A percentile compares a stretch with the other conserved stretches of the same genome.
Conservation (phyloP, 2,113 vertebrate species). For the Chloropsis cyanopogon region DNA sequence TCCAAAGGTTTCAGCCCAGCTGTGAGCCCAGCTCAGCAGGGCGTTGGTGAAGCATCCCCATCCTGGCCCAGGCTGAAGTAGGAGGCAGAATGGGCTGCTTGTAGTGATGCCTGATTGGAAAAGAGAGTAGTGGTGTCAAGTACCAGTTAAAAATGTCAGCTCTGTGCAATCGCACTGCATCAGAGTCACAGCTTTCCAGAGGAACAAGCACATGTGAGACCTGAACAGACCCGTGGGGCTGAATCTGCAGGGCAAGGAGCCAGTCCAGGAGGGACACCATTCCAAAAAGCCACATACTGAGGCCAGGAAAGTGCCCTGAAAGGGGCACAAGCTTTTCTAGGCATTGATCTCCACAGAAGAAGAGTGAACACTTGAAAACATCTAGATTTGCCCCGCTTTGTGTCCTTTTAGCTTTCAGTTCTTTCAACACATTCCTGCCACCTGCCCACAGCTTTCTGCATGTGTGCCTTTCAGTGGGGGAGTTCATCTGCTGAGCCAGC, state of each 20-base stretch:
- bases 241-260: background rate
- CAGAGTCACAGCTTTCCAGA: background rate
- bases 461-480: background rate
- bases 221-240: background rate
- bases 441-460: background rate
- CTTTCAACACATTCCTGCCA: background rate
- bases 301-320: background rate
- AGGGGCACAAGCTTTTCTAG: background rate
- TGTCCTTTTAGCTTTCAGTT: background rate
- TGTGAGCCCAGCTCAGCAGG: background rate
- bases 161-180: background rate
- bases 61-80: background rate
- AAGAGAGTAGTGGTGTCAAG: background rate
- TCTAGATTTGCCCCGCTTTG: background rate
- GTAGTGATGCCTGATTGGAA: background rate
- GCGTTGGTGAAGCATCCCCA: rapidly evolving
- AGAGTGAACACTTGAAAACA: background rate
- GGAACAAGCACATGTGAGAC: rapidly evolving
- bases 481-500: background rate
- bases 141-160: background rate
- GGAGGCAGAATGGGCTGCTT: background rate
- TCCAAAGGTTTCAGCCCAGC: background rate
- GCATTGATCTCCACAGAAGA: background rate
- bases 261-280: background rate
- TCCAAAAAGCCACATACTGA: background rate